phyloP scores from a whole-genome alignment of 35 echinoderm and acorn worm species.

The Heliocidaris tuberculata region DNA sequence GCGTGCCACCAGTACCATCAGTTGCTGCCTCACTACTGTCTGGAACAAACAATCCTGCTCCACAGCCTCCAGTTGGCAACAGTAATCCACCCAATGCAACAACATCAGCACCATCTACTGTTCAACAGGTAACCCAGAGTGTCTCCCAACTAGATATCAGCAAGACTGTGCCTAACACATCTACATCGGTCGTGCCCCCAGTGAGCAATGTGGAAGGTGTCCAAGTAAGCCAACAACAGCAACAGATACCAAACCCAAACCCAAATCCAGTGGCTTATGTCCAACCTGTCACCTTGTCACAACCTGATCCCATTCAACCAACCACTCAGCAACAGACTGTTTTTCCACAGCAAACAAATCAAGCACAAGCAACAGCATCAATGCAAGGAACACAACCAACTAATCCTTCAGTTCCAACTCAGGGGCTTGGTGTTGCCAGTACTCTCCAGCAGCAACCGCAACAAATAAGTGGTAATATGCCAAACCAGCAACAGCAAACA shows the following conservation, averaged over 20 bases:
- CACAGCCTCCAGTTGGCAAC: constrained; percentile 34
- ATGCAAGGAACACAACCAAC: constrained; percentile 33
- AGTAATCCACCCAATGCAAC: constrained; percentile 23
- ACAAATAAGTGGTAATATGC: constrained; percentile 17
- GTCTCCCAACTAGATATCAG: constrained; percentile 18
- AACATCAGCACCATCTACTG: not conserved
- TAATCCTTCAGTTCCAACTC: not conserved
- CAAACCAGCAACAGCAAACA: constrained; percentile 21
- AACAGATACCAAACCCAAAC: not conserved
- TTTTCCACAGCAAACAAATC: not conserved
- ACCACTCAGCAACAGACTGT: not conserved
- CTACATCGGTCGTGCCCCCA: not conserved
- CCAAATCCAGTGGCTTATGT: not conserved
- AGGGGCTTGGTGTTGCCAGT: not conserved
- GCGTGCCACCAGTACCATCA: constrained; percentile 50
- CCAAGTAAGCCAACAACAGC: not conserved
- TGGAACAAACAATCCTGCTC: not conserved
- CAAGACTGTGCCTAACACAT: constrained; percentile 21
- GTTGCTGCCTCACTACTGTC: constrained; percentile 40
- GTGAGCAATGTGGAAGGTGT: not conserved
- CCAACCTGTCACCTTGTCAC: not conserved
- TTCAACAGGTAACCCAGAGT: constrained; percentile 19
- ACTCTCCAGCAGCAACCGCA: constrained; percentile 26
- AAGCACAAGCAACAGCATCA: not conserved
- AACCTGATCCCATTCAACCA: not conserved